Evolutionary conservation across 2,113 vertebrate species (phyloP), one percentile per base, ranked within the genome.

Genomic region (Passer domesticus): DNA sequence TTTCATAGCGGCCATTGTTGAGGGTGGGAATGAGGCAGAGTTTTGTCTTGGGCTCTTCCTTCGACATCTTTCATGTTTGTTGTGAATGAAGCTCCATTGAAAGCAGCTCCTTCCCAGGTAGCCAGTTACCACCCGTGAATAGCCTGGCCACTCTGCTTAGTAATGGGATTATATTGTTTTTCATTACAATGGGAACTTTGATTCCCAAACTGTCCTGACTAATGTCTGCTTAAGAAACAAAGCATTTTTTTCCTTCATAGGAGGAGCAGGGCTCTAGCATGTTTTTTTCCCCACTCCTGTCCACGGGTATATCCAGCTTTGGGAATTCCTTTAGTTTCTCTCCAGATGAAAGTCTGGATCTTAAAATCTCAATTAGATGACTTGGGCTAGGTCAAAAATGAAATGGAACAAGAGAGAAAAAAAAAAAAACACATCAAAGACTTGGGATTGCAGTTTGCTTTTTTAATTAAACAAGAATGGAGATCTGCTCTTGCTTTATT

Each of bases 321-420:
- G 83, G 91, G 95, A 97, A 95, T 95, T 83, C 85, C 95, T 93
- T 95, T 92, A 80, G 80, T 92, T 96, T 94, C 77, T 89, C 83
- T 93, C 55, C 87, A 94, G 94, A 92, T 95, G 90, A 96, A 95
- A 96, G 90, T 92, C 95, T 94, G 56, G 75, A 88, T 90, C 93
- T 96, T 94, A 93, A 96, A 95, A 94, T 96, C 95, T 89, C 93
- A 95, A 92, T 96, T 96, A 97, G 90, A 75, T 94, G 95, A 89
- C 90, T 93, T 87, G 95, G 95, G 95, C 86, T 96, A 93, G 96
- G 96, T 94, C 73, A 96, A 89, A 95, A 95, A 92, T 62, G 90
- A 95, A 94, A 68, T 96, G 68, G 94, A 93, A 83, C 63, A 12
- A 78, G 64, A 39, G 7, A 43, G 53, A 9, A 13, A 74, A 63